Conservation (phyloP, 2,888 invertebrate genomes). For the Diarsia brunnea region DNA sequence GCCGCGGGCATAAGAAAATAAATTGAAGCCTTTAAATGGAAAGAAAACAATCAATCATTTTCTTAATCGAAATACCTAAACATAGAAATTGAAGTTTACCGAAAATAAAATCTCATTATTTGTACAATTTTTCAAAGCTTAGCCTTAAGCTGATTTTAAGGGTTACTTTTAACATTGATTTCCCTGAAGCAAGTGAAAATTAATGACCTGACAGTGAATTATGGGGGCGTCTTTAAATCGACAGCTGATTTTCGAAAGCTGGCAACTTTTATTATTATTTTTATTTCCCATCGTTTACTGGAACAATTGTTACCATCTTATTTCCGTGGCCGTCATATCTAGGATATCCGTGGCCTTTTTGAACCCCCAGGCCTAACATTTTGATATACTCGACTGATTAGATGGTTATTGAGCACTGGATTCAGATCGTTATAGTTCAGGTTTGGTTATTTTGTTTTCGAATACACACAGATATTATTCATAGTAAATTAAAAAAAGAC, state of each 20-base stretch:
- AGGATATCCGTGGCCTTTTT: background rate
- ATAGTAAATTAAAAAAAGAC: no score
- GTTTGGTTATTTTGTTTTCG: no score
- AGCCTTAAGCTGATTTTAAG: background rate
- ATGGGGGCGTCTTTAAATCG: slow-evolving; percentile 20
- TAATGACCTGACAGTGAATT: slow-evolving; percentile 25
- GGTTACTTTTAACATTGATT: slow-evolving; percentile 33
- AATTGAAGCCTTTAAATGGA: background rate
- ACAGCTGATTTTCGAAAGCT: slow-evolving; percentile 28
- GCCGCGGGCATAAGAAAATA: background rate
- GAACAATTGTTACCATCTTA: background rate
- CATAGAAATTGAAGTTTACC: background rate
- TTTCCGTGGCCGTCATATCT: background rate
- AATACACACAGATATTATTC: no score
- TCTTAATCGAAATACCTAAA: background rate
- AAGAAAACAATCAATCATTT: background rate
- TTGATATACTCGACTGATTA: no score
- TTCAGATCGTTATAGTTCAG: no score
- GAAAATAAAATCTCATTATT: slow-evolving; percentile 17
- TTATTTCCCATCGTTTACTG: background rate
- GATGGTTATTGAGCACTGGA: no score
- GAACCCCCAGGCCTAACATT: no score
- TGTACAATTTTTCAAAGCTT: background rate
- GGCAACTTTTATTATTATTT: background rate
- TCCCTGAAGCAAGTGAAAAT: slow-evolving; percentile 31